Evolutionary conservation across 2,113 vertebrate genomes (phyloP).

Genomic region (Erythrocercus mccallii): DNA sequence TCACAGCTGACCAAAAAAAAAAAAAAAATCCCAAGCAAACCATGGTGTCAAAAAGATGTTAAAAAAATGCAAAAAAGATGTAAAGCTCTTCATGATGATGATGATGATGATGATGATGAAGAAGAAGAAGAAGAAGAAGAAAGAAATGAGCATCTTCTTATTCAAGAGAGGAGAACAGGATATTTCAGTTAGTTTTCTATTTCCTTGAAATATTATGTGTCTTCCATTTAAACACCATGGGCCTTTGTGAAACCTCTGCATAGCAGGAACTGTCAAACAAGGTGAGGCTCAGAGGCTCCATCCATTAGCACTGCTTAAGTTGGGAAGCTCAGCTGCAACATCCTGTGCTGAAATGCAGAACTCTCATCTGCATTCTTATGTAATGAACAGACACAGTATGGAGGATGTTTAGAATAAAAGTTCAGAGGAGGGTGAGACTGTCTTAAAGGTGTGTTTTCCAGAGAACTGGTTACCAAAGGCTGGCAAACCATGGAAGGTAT

Average conservation of each 20-base stretch:
- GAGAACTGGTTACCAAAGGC: not conserved
- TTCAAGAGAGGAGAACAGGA: not conserved
- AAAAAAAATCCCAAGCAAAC: not conserved
- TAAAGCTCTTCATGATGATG: not conserved
- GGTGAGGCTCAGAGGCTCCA: not conserved
- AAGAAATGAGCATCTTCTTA: not conserved
- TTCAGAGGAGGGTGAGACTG: not conserved
- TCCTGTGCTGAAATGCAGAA: slow-evolving; percentile 7
- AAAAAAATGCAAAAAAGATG: not conserved
- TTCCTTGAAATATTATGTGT: not conserved
- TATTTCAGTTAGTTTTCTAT: not conserved
- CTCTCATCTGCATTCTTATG: not conserved
- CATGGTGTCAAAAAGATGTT: not conserved
- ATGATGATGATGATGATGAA: too few species aligned
- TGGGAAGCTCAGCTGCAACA: not conserved
- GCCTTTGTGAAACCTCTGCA: not conserved
- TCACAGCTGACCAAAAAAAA: not conserved
- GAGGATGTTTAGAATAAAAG: not conserved
- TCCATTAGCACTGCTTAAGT: not conserved
- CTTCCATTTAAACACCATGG: not conserved
- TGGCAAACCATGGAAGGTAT: not conserved
- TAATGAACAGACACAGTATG: not conserved
- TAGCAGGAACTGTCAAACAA: not conserved
- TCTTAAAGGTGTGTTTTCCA: not conserved
- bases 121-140: not conserved